These are phyloP conservation scores for Rhineura floridana DNA, from an alignment of 2,113 vertebrate species.

Conservation along the genomic window DNA sequence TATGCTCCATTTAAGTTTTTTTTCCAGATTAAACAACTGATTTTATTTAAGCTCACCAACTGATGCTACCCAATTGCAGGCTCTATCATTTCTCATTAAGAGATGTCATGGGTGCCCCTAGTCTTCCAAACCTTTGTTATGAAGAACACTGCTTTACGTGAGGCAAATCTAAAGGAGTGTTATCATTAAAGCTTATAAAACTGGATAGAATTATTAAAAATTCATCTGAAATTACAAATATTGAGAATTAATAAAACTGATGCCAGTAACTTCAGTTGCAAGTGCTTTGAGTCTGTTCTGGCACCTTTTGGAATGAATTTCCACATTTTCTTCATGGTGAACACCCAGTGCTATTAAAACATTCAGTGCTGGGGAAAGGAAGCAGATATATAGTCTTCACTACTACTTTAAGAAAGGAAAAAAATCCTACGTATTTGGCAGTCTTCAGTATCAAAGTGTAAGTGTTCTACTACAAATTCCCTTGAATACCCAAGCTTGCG, in stretches of 20 bases:
- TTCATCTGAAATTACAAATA: conserved; percentile 82
- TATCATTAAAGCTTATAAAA: conserved; percentile 85
- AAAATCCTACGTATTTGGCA: conserved; percentile 82
- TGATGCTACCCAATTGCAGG: conserved; percentile 73
- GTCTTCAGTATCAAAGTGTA: conserved; percentile 81
- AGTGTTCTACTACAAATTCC: conserved; percentile 77
- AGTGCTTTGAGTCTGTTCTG: conserved; percentile 76
- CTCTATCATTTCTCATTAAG: conserved; percentile 67
- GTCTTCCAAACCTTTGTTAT: conserved; percentile 77
- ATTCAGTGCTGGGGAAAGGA: conserved; percentile 80
- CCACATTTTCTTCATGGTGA: conserved; percentile 77
- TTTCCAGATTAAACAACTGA: conserved; percentile 72
- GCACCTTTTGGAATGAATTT: conserved; percentile 66
- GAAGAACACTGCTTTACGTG: conserved; percentile 80
- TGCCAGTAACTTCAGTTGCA: conserved; percentile 78
- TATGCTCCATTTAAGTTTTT: conserved; percentile 76
- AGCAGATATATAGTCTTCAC: conserved; percentile 72
- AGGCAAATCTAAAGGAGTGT: conserved; percentile 81
- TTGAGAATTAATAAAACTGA: conserved; percentile 79
- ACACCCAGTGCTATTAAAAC: conserved; percentile 79
- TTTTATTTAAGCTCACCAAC: conserved; percentile 74
- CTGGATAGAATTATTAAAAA: conserved; percentile 81
- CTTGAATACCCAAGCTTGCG: conserved; percentile 80
- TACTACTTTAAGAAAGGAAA: conserved; percentile 73
- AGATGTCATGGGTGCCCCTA: conserved; percentile 68